phyloP scores from a whole-genome alignment of 2,888 invertebrate genomes.

The Hipparchia sbordonii region DNA sequence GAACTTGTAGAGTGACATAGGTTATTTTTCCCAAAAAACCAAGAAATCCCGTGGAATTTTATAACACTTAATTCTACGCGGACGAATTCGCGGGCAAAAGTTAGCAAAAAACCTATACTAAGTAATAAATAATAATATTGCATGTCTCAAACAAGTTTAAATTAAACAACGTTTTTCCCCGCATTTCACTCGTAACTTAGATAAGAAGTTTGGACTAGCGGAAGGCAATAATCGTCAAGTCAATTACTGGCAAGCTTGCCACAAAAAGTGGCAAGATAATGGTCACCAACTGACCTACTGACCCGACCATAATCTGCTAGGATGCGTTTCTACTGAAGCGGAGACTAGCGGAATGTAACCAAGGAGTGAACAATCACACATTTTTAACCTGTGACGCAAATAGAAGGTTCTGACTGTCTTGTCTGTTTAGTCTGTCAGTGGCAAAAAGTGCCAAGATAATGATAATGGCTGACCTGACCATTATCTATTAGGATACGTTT shows the following conservation, averaged over 20 bases:
- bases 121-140: neutral
- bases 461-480: too few relatives aligned
- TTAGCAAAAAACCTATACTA: too few relatives aligned
- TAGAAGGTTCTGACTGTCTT: too few relatives aligned
- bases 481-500: too few relatives aligned
- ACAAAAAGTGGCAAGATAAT: conserved; percentile 39
- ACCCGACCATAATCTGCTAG: conserved; percentile 18
- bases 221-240: conserved; percentile 36
- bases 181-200: conserved; percentile 21
- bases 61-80: too few relatives aligned
- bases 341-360: neutral
- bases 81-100: too few relatives aligned
- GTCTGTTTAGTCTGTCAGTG: too few relatives aligned
- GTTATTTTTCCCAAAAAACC: too few relatives aligned
- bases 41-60: too few relatives aligned
- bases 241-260: conserved; percentile 36
- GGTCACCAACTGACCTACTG: conserved; percentile 37
- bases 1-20: too few relatives aligned
- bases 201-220: conserved; percentile 32
- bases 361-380: neutral
- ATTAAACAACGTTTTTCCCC: conserved; percentile 15
- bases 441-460: too few relatives aligned
- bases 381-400: too few relatives aligned
- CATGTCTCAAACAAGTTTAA: conserved; percentile 10
- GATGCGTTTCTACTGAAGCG: neutral